A percentile compares a stretch with the other conserved stretches of the same genome.
These are phyloP conservation scores for Jordanella pulchra DNA, from an alignment of 2,797 vertebrate genomes.

Conservation along the genomic window DNA sequence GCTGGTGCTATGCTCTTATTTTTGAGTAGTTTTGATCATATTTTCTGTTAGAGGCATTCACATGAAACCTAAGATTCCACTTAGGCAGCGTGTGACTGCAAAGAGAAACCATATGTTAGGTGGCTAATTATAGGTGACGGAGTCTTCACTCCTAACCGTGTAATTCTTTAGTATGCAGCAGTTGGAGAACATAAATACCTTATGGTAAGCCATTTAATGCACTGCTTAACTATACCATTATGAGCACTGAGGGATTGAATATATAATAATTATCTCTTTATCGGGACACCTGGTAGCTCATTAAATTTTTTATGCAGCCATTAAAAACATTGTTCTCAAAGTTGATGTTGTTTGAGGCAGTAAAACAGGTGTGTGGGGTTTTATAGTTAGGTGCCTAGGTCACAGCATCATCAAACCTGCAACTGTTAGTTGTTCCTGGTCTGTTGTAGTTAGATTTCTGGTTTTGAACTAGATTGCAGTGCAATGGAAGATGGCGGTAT, in stretches of 20 bases:
- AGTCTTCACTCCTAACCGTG: slow-evolving; percentile 5
- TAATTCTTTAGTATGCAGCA: slow-evolving; percentile 19
- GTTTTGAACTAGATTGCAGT: neutral
- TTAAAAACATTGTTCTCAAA: neutral
- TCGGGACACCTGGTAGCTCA: neutral
- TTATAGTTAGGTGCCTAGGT: neutral
- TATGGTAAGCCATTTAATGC: slow-evolving; percentile 13
- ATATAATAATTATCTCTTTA: slow-evolving; percentile 7
- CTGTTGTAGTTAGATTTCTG: neutral
- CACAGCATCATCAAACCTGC: neutral
- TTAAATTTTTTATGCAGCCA: neutral
- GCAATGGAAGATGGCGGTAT: neutral
- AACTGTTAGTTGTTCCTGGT: neutral
- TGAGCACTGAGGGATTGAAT: neutral
- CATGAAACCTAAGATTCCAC: slow-evolving; percentile 8
- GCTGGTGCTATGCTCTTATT: neutral
- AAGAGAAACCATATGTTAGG: slow-evolving; percentile 23
- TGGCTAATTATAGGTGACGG: slow-evolving; percentile 45
- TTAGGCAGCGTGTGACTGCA: slow-evolving; percentile 23
- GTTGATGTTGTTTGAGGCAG: neutral
- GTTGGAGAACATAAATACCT: slow-evolving; percentile 3
- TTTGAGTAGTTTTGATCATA: slow-evolving; percentile 8
- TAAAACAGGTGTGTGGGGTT: neutral
- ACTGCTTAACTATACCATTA: neutral
- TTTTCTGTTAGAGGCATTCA: slow-evolving; percentile 5